Conservation (phyloP, 2,888 invertebrate genomes). For the Rhagium mordax region DNA sequence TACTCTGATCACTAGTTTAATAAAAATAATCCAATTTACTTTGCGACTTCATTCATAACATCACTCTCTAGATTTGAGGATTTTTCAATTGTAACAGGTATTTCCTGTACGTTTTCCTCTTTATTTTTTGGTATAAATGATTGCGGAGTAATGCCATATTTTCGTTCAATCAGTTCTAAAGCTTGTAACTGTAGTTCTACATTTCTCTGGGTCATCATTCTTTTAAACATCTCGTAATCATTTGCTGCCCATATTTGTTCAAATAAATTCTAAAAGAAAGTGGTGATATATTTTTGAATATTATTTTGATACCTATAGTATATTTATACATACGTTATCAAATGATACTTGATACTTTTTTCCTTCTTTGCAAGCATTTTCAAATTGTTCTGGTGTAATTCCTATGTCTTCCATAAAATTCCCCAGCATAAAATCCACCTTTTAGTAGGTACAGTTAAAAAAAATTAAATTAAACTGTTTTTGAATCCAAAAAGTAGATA, state of each 20-base stretch:
- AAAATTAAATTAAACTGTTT: neutral
- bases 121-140: conserved; percentile 74
- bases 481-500: conserved; percentile 38
- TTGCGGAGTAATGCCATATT: conserved; percentile 79
- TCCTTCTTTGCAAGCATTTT: conserved; percentile 79
- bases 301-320: too few relatives aligned
- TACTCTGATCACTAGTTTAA: too few relatives aligned
- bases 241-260: conserved; percentile 95
- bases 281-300: too few relatives aligned
- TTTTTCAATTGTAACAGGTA: conserved; percentile 68
- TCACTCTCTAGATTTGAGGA: conserved; percentile 64
- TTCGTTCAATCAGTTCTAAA: conserved; percentile 85
- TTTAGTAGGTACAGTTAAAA: neutral
- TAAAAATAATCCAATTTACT: conserved; percentile 56
- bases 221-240: conserved; percentile 89
- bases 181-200: conserved; percentile 93
- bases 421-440: conserved; percentile 92
- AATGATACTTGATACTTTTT: conserved; percentile 72
- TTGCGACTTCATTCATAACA: conserved; percentile 69
- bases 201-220: conserved; percentile 95
- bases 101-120: conserved; percentile 51
- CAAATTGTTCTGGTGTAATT: conserved; percentile 90
- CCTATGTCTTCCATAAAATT: conserved; percentile 95
- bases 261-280: conserved; percentile 74
- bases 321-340: conserved; percentile 70